Conservation (phyloP, 2,888 invertebrate species). For the Tortricodes alternella region DNA sequence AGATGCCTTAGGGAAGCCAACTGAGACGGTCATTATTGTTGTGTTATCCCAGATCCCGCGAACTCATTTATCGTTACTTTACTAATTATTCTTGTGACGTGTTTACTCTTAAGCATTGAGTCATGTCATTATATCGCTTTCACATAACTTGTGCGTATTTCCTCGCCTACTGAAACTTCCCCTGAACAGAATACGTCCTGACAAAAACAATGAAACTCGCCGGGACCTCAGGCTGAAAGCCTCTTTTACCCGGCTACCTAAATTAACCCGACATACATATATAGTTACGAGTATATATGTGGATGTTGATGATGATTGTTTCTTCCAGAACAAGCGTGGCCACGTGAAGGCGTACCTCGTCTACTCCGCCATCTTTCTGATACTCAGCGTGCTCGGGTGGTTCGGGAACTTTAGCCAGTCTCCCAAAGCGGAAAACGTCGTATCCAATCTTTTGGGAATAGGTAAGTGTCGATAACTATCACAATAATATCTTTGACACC, state of each 20-base stretch:
- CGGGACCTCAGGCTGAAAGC: too few relatives aligned
- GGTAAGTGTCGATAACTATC: background rate
- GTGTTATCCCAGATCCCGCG: too few relatives aligned
- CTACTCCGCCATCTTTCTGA: slow-evolving; percentile 22
- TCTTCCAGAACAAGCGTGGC: slow-evolving; percentile 23
- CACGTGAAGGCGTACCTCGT: slow-evolving; percentile 29
- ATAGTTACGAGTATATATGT: background rate
- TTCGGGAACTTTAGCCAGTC: slow-evolving; percentile 10
- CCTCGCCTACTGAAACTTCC: too few relatives aligned
- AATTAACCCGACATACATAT: background rate
- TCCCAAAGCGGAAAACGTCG: background rate
- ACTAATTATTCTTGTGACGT: too few relatives aligned
- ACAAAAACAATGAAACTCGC: too few relatives aligned
- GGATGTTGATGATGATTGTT: background rate
- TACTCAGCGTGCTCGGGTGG: background rate
- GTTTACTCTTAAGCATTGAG: too few relatives aligned
- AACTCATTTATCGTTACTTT: too few relatives aligned
- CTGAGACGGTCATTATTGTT: too few relatives aligned
- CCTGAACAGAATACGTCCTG: too few relatives aligned
- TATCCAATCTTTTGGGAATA: slow-evolving; percentile 8
- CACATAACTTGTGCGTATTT: too few relatives aligned
- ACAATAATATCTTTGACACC: background rate
- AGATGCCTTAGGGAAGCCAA: too few relatives aligned
- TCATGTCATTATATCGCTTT: too few relatives aligned
- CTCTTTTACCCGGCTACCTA: background rate